phyloP scores from a whole-genome alignment of 2,888 invertebrate species.

The Electrophaes corylata region DNA sequence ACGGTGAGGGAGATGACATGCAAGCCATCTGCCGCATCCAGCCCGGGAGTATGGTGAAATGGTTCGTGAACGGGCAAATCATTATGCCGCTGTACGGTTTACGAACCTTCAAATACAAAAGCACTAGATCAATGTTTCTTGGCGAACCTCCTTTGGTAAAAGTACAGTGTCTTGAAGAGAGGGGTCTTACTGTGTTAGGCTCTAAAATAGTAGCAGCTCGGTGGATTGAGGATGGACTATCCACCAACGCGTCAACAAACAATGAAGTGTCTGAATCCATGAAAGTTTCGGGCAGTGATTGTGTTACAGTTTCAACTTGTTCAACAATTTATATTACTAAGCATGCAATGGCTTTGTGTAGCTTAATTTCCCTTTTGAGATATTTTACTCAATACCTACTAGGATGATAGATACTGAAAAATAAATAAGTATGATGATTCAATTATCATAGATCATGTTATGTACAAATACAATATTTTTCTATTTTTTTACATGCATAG shows the following conservation, averaged over 20 bases:
- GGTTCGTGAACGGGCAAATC: conserved; percentile 68
- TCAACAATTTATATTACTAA: not conserved
- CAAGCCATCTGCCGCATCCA: conserved; percentile 68
- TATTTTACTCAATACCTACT: not conserved
- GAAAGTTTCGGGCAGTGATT: conserved; percentile 12
- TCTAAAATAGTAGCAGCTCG: conserved; percentile 62
- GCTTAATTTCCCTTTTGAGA: not conserved
- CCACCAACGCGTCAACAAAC: conserved; percentile 4
- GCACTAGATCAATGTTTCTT: conserved; percentile 61
- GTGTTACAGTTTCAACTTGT: conserved; percentile 10
- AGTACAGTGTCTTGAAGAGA: conserved; percentile 76
- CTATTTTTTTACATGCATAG: too few species aligned
- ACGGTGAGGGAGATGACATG: conserved; percentile 66
- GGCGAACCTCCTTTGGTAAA: conserved; percentile 78
- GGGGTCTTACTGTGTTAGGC: conserved; percentile 43
- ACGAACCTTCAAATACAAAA: conserved; percentile 53
- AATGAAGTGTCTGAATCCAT: conserved; percentile 2
- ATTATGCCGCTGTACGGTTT: conserved; percentile 52
- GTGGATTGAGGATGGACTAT: conserved; percentile 51
- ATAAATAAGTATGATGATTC: too few species aligned
- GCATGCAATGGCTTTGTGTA: not conserved
- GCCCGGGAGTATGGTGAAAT: conserved; percentile 64
- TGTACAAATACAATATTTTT: too few species aligned
- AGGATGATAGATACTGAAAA: not conserved
- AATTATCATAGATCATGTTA: too few species aligned